phyloP scores from a whole-genome alignment of 2,797 vertebrate genomes.

The Crypturellus tataupa region DNA sequence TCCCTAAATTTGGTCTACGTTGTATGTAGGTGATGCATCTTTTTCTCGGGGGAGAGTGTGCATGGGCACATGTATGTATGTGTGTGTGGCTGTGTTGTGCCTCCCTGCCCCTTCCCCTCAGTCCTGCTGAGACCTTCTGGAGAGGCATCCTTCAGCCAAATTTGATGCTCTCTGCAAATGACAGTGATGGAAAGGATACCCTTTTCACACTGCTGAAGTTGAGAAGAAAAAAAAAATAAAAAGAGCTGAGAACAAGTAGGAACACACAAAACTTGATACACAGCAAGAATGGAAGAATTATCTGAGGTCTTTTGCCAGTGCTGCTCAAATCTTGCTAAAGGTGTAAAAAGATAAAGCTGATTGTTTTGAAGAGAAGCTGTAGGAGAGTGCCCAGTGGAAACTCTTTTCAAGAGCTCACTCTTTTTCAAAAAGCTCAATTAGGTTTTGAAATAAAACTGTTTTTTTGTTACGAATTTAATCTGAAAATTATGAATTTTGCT shows the following conservation, averaged over 20 bases:
- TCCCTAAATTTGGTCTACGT: not conserved
- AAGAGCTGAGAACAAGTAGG: not conserved
- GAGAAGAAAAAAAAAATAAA: not conserved
- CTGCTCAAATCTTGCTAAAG: not conserved
- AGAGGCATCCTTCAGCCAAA: not conserved
- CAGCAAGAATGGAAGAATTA: too few species aligned
- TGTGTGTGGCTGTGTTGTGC: not conserved
- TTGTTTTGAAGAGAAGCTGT: not conserved
- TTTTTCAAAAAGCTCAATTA: not conserved
- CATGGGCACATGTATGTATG: not conserved
- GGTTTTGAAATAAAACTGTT: not conserved
- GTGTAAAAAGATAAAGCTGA: not conserved
- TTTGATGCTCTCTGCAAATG: rapidly evolving
- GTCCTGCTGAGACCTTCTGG: not conserved
- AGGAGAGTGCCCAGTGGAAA: not conserved
- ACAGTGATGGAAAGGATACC: not conserved
- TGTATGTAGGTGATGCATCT: not conserved
- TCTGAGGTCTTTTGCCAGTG: not conserved
- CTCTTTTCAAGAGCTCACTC: not conserved
- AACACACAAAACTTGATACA: not conserved
- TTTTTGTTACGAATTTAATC: not conserved
- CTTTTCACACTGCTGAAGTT: not conserved
- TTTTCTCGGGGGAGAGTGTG: rapidly evolving
- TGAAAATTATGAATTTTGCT: not conserved
- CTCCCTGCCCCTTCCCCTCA: not conserved